Conservation (phyloP, 1,140 invertebrate genomes). For the Oedothorax gibbosus region DNA sequence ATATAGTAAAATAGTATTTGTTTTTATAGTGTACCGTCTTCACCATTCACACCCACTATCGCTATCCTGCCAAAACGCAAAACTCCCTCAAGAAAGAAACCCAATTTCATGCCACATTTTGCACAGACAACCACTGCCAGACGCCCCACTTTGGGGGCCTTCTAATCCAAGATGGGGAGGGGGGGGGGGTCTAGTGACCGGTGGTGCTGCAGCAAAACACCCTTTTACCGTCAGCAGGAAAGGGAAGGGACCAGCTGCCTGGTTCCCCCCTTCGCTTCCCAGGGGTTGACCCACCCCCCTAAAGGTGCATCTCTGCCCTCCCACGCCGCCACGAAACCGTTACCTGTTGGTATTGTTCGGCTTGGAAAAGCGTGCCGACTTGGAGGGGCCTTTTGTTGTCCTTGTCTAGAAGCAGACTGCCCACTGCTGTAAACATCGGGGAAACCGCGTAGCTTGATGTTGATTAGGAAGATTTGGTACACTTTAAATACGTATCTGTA, state of each 20-base stretch:
- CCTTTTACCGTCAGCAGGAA: constrained; percentile 29
- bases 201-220: constrained; percentile 49
- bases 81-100: no score
- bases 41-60: no score
- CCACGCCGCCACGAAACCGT: constrained; percentile 43
- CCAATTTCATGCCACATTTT: no score
- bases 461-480: no score
- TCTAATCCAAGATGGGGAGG: constrained; percentile 32
- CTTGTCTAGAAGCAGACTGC: neutral
- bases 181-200: constrained; percentile 44
- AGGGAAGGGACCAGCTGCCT: constrained; percentile 38
- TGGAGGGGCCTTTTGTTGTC: constrained; percentile 23
- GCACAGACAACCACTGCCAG: neutral
- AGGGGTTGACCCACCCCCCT: constrained; percentile 33
- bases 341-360: constrained; percentile 50
- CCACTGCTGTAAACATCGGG: neutral
- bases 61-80: no score
- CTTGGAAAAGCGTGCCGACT: constrained; percentile 8
- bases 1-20: no score
- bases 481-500: no score
- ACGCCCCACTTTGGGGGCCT: neutral
- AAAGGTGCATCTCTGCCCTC: constrained; percentile 13
- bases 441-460: no score
- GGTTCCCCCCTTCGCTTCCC: constrained; percentile 32
- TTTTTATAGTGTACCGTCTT: no score